phyloP scores from a whole-genome alignment of 2,888 invertebrate species.

The Andricus quercusramuli region DNA sequence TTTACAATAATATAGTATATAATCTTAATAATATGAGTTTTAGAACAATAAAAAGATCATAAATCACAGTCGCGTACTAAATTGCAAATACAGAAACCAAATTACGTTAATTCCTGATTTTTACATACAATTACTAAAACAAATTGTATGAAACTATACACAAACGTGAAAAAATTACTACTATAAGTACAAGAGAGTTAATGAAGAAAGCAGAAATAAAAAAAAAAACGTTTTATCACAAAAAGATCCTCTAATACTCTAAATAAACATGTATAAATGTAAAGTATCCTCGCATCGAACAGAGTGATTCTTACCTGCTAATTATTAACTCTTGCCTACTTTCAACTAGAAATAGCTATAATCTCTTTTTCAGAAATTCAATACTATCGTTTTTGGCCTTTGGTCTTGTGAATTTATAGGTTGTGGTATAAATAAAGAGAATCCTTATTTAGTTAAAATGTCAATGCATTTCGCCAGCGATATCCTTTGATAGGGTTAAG shows the following conservation, averaged over 20 bases:
- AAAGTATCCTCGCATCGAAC: background rate
- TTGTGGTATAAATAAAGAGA: no score
- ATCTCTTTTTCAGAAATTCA: background rate
- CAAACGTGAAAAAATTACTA: slow-evolving; percentile 25
- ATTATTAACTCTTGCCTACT: background rate
- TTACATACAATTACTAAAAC: background rate
- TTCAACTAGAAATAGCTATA: background rate
- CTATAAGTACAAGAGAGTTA: slow-evolving; percentile 29
- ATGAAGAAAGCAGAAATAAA: background rate
- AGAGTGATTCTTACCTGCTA: background rate
- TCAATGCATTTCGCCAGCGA: no score
- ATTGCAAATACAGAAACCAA: background rate
- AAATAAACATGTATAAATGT: background rate
- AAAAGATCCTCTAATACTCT: background rate
- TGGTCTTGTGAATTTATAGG: no score
- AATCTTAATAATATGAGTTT: background rate
- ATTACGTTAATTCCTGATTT: background rate
- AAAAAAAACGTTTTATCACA: background rate
- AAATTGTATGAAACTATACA: slow-evolving; percentile 14
- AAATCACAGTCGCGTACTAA: slow-evolving; percentile 32
- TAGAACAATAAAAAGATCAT: slow-evolving; percentile 1
- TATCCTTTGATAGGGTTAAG: no score
- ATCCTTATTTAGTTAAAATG: no score
- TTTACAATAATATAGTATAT: slow-evolving; percentile 1
- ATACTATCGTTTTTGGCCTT: no score